Percentiles rank a stretch among this genome's conserved stretches.
Evolutionary conservation across 2,888 invertebrate genomes (phyloP).

Genomic region (Apotomis betuletana): DNA sequence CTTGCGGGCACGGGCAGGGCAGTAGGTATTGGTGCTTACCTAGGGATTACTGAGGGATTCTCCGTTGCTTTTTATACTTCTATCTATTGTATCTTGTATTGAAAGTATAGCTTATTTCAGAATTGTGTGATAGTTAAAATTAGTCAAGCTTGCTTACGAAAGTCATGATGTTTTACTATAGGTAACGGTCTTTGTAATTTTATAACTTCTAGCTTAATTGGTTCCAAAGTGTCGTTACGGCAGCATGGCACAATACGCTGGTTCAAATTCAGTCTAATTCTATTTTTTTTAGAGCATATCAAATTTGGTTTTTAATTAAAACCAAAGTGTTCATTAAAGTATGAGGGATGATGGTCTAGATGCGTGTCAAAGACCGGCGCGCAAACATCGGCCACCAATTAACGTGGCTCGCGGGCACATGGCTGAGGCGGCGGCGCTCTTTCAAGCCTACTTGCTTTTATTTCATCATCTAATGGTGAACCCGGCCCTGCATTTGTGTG

Average conservation of each 20-base stretch:
- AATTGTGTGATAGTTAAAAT: no score
- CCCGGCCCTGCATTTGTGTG: slow-evolving; percentile 47
- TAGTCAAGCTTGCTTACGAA: no score
- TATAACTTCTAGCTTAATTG: no score
- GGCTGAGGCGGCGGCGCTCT: slow-evolving; percentile 67
- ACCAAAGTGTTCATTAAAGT: slow-evolving; percentile 12
- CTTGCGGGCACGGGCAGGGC: slow-evolving; percentile 1
- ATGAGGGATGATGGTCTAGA: slow-evolving; percentile 41
- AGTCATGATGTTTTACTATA: no score
- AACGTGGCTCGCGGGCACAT: slow-evolving; percentile 68
- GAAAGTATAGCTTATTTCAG: no score
- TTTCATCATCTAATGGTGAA: slow-evolving; percentile 65
- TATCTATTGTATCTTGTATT: no score
- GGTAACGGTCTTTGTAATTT: no score
- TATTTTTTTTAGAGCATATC: no score
- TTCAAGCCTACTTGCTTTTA: slow-evolving; percentile 67
- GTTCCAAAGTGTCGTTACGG: no score
- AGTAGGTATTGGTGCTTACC: not conserved
- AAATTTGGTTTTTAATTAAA: no score
- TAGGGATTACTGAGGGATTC: not conserved
- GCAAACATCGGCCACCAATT: slow-evolving; percentile 71
- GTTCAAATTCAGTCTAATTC: no score
- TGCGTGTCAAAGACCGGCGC: slow-evolving; percentile 43
- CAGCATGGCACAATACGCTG: no score
- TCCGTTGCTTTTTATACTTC: not conserved